Evolutionary conservation across 2,113 vertebrate genomes (phyloP).

Genomic region (Lynx canadensis): DNA sequence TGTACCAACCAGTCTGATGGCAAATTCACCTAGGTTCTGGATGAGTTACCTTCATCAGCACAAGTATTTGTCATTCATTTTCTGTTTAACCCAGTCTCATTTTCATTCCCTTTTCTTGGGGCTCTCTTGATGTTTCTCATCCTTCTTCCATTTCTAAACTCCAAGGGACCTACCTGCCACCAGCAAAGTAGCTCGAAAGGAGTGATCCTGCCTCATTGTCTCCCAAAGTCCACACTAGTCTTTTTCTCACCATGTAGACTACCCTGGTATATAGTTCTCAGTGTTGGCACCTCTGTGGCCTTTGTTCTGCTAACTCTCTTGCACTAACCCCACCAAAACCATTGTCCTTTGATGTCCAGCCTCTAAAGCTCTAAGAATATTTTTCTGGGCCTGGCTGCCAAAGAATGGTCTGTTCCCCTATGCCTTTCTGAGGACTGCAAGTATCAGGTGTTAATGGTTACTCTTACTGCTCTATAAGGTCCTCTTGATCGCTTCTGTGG

Average conservation of each 20-base stretch:
- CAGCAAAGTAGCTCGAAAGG: neutral
- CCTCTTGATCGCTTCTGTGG: neutral
- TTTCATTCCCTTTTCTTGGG: neutral
- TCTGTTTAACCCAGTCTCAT: neutral
- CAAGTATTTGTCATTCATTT: neutral
- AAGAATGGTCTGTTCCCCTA: no score
- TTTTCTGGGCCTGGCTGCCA: neutral
- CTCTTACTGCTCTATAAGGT: fast-evolving
- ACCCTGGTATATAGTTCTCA: fast-evolving
- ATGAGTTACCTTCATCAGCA: neutral
- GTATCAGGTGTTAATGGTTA: neutral
- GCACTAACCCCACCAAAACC: no score
- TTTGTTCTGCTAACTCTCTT: neutral
- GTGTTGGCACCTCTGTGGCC: neutral
- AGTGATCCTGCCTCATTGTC: neutral
- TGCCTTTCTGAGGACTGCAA: neutral
- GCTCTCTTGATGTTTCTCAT: neutral
- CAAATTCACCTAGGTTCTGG: neutral
- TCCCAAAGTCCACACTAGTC: neutral
- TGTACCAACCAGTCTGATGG: neutral
- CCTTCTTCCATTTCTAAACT: neutral
- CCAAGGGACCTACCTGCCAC: neutral
- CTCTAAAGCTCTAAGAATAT: neutral
- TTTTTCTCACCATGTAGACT: neutral
- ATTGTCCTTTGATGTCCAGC: fast-evolving